These are phyloP conservation scores for Uloborus diversus DNA, from an alignment of 1,140 invertebrate species.

Conservation along the genomic window DNA sequence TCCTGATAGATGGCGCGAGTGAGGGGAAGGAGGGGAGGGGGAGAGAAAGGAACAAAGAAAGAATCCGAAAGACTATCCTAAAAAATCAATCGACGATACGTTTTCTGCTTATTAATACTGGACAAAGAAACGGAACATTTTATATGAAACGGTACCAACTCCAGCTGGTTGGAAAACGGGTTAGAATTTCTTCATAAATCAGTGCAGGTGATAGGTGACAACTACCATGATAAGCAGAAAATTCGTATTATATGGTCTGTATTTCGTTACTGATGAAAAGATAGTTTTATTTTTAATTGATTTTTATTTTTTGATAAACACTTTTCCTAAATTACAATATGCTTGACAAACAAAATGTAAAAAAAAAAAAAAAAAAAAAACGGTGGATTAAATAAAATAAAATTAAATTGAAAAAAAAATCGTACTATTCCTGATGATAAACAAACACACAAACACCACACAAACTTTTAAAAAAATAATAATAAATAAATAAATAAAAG, in stretches of 20 bases:
- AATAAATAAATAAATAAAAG: too few relatives aligned
- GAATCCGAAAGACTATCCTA: conserved; percentile 46
- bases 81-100: conserved; percentile 7
- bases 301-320: neutral
- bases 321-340: neutral
- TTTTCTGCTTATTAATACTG: neutral
- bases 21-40: conserved; percentile 3
- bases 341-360: neutral
- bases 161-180: too few relatives aligned
- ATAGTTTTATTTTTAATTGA: neutral
- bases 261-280: too few relatives aligned
- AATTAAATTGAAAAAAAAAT: neutral
- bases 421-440: neutral
- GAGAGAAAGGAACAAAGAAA: conserved; percentile 53
- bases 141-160: too few relatives aligned
- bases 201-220: too few relatives aligned
- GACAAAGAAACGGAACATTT: neutral
- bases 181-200: too few relatives aligned
- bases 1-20: conserved; percentile 42
- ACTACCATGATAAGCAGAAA: too few relatives aligned
- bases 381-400: neutral
- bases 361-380: neutral
- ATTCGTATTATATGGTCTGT: too few relatives aligned
- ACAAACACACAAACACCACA: too few relatives aligned
- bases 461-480: too few relatives aligned